Conservation (phyloP, 2,888 invertebrate genomes). For the Cephalotes varians region DNA sequence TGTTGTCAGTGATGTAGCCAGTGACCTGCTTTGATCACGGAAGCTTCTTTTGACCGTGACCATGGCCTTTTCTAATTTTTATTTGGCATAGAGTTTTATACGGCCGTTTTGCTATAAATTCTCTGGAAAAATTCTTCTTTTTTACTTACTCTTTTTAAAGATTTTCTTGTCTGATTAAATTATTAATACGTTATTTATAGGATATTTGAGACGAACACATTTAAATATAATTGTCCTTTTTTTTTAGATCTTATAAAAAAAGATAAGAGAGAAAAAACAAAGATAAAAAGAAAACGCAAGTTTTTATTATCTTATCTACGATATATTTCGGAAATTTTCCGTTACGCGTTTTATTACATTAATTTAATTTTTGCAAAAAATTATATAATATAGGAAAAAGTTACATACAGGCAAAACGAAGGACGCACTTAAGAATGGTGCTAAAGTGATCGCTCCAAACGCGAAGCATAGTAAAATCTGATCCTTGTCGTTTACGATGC, state of each 20-base stretch:
- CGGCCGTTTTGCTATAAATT: not conserved
- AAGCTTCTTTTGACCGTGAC: not conserved
- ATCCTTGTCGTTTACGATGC: not conserved
- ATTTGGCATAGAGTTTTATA: not conserved
- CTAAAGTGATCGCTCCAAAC: not conserved
- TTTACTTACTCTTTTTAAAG: not conserved
- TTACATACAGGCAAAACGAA: not conserved
- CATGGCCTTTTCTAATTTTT: not conserved
- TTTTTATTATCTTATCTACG: not conserved
- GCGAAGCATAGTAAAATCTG: not conserved
- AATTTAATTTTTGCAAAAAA: not conserved
- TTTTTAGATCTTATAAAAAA: not conserved
- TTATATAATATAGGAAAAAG: no score
- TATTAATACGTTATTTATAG: conserved; percentile 6
- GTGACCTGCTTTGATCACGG: no score
- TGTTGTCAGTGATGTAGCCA: no score
- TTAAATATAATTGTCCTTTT: conserved; percentile 18
- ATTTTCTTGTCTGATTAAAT: not conserved
- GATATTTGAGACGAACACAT: conserved; percentile 24
- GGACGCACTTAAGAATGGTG: not conserved
- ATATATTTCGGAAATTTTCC: not conserved
- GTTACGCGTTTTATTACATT: not conserved
- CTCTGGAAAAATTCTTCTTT: not conserved
- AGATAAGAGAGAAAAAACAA: not conserved
- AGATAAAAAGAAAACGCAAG: not conserved